phyloP scores from a whole-genome alignment of 2,888 invertebrate species.

The Ptilodon capucinus region DNA sequence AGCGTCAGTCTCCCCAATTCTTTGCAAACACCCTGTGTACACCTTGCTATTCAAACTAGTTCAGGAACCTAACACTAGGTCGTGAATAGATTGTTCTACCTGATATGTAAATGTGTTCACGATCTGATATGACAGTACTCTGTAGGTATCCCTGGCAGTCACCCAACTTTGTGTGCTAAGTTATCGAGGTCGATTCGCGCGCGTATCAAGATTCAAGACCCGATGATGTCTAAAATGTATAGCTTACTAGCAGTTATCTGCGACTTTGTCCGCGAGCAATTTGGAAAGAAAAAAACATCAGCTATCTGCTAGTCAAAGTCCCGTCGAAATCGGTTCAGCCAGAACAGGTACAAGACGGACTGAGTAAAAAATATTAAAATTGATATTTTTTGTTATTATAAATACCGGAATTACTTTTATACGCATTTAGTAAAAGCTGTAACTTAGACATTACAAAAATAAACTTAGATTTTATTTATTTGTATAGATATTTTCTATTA shows the following conservation, averaged over 20 bases:
- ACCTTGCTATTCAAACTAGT: neutral
- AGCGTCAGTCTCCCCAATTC: too few species aligned
- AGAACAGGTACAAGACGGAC: too few species aligned
- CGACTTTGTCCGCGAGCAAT: neutral
- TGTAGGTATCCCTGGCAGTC: conserved; percentile 4
- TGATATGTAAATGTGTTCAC: conserved; percentile 30
- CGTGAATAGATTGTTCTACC: conserved; percentile 21
- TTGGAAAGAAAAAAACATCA: too few species aligned
- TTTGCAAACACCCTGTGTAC: conserved; percentile 11
- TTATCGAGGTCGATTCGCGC: neutral
- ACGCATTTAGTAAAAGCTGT: too few species aligned
- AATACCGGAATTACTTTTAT: too few species aligned
- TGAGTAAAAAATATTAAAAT: too few species aligned
- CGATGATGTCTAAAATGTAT: neutral
- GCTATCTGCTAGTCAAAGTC: too few species aligned
- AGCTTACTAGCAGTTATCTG: neutral
- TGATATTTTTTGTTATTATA: too few species aligned
- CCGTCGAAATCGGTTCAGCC: too few species aligned
- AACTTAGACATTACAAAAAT: too few species aligned
- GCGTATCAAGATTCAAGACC: neutral
- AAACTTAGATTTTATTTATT: too few species aligned
- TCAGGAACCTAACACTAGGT: neutral
- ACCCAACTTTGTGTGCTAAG: neutral
- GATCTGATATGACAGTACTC: conserved; percentile 31
- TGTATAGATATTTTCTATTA: too few species aligned